phyloP scores from a whole-genome alignment of 2,797 vertebrate species.

The Leptodactylus fallax region DNA sequence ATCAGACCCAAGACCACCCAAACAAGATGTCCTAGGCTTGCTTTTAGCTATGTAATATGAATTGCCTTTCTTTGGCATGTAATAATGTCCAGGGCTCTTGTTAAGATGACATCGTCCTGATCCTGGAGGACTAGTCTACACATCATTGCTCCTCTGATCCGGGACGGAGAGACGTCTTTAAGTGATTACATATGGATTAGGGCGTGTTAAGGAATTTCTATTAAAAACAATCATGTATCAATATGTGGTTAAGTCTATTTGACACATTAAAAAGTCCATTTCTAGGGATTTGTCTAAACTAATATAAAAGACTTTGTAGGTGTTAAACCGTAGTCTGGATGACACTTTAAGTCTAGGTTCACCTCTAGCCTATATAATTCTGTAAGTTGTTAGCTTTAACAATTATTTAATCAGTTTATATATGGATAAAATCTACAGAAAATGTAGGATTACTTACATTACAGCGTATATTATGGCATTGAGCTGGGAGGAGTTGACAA shows the following conservation, averaged over 20 bases:
- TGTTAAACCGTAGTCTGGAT: not conserved
- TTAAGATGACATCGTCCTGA: conserved; percentile 21
- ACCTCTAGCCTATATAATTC: not conserved
- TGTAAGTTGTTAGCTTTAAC: not conserved
- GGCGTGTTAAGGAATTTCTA: conserved; percentile 26
- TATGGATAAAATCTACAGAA: not conserved
- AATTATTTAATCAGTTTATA: not conserved
- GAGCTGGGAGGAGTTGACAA: not conserved
- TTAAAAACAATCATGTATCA: conserved; percentile 37
- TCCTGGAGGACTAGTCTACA: conserved; percentile 12
- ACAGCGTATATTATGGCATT: not conserved
- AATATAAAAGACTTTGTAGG: conserved; percentile 12
- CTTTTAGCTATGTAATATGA: conserved; percentile 15
- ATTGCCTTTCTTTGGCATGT: not conserved
- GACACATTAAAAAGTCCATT: conserved; percentile 37
- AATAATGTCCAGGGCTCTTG: conserved; percentile 30
- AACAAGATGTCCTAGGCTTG: conserved; percentile 41
- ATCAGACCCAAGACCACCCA: conserved; percentile 48
- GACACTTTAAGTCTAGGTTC: not conserved
- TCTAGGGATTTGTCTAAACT: conserved; percentile 9
- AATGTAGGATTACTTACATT: not conserved
- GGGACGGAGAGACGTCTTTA: conserved; percentile 40
- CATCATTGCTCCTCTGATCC: conserved; percentile 13
- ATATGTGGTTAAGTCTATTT: conserved; percentile 27
- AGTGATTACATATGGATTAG: conserved; percentile 41